Conservation (phyloP, 2,888 invertebrate species). For the Aproaerema taeniolella region DNA sequence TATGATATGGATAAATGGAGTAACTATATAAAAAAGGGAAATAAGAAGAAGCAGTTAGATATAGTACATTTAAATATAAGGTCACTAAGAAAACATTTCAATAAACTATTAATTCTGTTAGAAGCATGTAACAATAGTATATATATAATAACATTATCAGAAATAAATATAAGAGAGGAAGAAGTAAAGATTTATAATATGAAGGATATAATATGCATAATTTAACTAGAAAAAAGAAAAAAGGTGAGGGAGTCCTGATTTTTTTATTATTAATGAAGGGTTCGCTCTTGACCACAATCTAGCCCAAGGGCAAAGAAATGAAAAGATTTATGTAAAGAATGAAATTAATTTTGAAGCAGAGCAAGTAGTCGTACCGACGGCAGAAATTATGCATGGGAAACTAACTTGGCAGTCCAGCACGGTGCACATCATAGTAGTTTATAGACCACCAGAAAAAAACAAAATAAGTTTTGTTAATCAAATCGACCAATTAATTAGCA, state of each 20-base stretch:
- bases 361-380: neutral
- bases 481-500: neutral
- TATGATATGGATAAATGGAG: neutral
- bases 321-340: neutral
- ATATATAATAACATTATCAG: constrained; percentile 10
- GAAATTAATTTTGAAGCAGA: neutral
- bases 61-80: constrained; percentile 13
- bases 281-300: no score
- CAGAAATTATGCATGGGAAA: neutral
- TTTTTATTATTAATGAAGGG: no score
- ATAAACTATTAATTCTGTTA: constrained; percentile 3
- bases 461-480: neutral
- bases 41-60: neutral
- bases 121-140: neutral
- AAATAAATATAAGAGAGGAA: constrained; percentile 11
- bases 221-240: constrained; percentile 2
- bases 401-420: neutral
- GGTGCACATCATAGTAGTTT: neutral
- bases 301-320: no score
- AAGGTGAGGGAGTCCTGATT: constrained; percentile 11
- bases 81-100: constrained; percentile 9
- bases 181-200: constrained; percentile 3
- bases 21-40: neutral
- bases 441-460: constrained; percentile 1
- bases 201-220: constrained; percentile 1